These are phyloP conservation scores for Athalia circularis DNA, from an alignment of 2,888 invertebrate species.

Conservation along the genomic window DNA sequence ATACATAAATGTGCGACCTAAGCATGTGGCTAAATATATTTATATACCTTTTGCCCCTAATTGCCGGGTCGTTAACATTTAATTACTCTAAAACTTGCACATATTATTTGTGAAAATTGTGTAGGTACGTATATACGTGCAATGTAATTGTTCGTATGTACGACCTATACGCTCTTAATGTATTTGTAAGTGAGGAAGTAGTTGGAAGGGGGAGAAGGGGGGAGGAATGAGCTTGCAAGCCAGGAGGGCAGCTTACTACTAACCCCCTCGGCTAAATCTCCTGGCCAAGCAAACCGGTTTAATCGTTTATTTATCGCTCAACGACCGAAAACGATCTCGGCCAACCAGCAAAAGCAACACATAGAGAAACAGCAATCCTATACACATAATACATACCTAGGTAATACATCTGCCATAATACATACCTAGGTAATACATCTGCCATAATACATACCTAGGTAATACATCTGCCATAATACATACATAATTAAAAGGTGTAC, in stretches of 20 bases:
- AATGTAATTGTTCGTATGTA: neutral
- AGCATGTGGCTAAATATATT: neutral
- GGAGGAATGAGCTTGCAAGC: neutral
- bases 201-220: too few relatives aligned
- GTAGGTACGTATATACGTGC: neutral
- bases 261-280: conserved; percentile 24
- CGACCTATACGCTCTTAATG: too few relatives aligned
- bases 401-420: too few relatives aligned
- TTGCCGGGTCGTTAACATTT: conserved; percentile 31
- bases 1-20: neutral
- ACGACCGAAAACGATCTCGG: neutral
- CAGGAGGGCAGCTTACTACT: conserved; percentile 23
- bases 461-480: too few relatives aligned
- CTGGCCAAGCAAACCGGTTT: conserved; percentile 21
- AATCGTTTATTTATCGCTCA: conserved; percentile 33
- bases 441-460: too few relatives aligned
- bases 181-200: too few relatives aligned
- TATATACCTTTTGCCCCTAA: conserved; percentile 9
- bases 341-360: neutral
- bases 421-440: too few relatives aligned
- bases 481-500: too few relatives aligned
- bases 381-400: too few relatives aligned
- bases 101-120: neutral
- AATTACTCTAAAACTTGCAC: conserved; percentile 6
- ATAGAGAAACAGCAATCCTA: too few relatives aligned